Conservation (phyloP, 1,140 invertebrate species). For the Nephotettix cincticeps region DNA sequence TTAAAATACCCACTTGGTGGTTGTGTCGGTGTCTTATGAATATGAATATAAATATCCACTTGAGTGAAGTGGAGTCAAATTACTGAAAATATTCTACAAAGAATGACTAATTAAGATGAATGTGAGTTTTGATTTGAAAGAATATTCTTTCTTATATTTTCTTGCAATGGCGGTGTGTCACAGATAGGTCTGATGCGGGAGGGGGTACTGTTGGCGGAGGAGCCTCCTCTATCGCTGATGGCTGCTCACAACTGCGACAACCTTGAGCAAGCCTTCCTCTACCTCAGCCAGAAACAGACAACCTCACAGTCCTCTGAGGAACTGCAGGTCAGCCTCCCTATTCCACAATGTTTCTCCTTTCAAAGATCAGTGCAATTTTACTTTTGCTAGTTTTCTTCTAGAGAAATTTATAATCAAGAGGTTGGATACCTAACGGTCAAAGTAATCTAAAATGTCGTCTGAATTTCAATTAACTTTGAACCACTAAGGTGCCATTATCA, state of each 20-base stretch:
- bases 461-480: neutral
- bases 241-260: slow-evolving; percentile 49
- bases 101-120: too few relatives aligned
- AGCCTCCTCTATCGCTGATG: slow-evolving; percentile 54
- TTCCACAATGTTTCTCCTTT: neutral
- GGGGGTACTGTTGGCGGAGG: slow-evolving; percentile 59
- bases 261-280: slow-evolving; percentile 63
- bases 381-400: neutral
- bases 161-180: too few relatives aligned
- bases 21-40: too few relatives aligned
- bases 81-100: too few relatives aligned
- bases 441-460: neutral
- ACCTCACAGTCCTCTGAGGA: neutral
- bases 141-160: too few relatives aligned
- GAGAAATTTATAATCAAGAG: neutral
- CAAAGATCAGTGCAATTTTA: neutral
- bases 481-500: too few relatives aligned
- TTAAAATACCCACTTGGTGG: too few relatives aligned
- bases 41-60: too few relatives aligned
- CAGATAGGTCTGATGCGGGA: slow-evolving; percentile 62
- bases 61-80: too few relatives aligned
- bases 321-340: neutral
- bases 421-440: neutral
- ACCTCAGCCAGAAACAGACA: slow-evolving; percentile 46
- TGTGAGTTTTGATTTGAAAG: too few relatives aligned